Percentiles rank a stretch among this genome's conserved stretches.
Evolutionary conservation across 2,113 vertebrate genomes (phyloP).

Genomic region (Fukomys damarensis): DNA sequence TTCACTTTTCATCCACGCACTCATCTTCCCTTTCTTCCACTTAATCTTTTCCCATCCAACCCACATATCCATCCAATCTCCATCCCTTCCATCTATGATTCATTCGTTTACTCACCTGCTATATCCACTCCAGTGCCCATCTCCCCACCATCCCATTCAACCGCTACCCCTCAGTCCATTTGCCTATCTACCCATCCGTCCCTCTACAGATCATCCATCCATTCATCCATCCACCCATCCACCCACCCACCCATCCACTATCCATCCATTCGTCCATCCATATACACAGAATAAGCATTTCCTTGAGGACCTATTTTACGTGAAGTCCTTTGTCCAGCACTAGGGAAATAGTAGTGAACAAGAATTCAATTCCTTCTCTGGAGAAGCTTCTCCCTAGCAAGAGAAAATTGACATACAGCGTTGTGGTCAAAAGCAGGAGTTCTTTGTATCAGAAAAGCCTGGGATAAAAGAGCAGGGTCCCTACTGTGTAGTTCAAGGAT

Average conservation of each 20-base stretch:
- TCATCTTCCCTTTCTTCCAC: neutral
- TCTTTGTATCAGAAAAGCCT: neutral
- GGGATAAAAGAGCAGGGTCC: neutral
- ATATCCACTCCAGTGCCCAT: neutral
- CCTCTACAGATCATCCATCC: neutral
- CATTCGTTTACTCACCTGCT: neutral
- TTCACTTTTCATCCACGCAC: neutral
- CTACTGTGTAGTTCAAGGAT: neutral
- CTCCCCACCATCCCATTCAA: neutral
- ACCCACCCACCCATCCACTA: neutral
- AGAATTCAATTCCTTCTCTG: neutral
- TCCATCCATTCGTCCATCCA: neutral
- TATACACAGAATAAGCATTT: neutral
- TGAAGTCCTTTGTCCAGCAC: neutral
- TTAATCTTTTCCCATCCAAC: neutral
- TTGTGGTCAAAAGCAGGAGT: neutral
- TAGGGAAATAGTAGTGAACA: neutral
- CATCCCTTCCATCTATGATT: neutral
- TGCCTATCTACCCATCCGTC: rapidly evolving
- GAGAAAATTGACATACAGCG: neutral
- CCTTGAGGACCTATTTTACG: neutral
- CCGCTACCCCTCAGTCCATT: no score
- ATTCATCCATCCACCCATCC: neutral
- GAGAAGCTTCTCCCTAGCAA: neutral
- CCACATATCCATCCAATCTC: neutral